Conservation (phyloP, 2,113 vertebrate species). For the Cyprinodon variegatus region DNA sequence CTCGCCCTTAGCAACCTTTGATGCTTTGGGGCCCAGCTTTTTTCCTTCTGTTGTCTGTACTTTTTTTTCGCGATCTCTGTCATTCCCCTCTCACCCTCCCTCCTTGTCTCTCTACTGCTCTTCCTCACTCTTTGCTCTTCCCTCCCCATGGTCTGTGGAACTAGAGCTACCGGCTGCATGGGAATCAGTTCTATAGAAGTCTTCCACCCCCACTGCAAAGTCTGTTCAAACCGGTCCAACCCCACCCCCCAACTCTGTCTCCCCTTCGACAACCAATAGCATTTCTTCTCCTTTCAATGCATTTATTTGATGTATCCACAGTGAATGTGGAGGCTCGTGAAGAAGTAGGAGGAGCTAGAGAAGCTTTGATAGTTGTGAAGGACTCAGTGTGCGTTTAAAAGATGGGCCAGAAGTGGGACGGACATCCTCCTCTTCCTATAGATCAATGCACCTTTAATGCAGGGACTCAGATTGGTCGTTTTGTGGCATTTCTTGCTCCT, state of each 20-base stretch:
- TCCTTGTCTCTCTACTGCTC: slow-evolving; percentile 67
- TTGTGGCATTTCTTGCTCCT: slow-evolving; percentile 48
- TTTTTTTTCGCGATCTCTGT: slow-evolving; percentile 51
- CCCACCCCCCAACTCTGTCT: slow-evolving; percentile 11
- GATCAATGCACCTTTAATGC: slow-evolving; percentile 69
- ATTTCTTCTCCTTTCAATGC: slow-evolving; percentile 70
- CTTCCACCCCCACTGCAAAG: slow-evolving; percentile 66
- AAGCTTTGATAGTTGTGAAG: slow-evolving; percentile 74
- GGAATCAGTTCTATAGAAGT: slow-evolving; percentile 70
- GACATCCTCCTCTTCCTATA: slow-evolving; percentile 69
- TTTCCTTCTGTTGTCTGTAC: slow-evolving; percentile 59
- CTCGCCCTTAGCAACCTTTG: slow-evolving; percentile 83
- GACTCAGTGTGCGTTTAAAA: slow-evolving; percentile 64
- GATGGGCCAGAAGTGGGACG: slow-evolving; percentile 65
- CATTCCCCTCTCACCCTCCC: slow-evolving; percentile 60
- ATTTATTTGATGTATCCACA: slow-evolving; percentile 73
- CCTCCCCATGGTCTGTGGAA: slow-evolving; percentile 65
- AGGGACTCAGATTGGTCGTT: slow-evolving; percentile 68
- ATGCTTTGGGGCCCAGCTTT: slow-evolving; percentile 75
- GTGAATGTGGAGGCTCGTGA: slow-evolving; percentile 57
- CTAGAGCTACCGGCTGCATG: slow-evolving; percentile 70
- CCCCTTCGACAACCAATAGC: slow-evolving; percentile 25
- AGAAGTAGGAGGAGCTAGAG: slow-evolving; percentile 57
- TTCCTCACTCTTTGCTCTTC: slow-evolving; percentile 58
- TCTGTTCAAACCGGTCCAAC: slow-evolving; percentile 67